Evolutionary conservation across 2,113 vertebrate genomes (phyloP).

Genomic region (Xiphorhynchus elegans): DNA sequence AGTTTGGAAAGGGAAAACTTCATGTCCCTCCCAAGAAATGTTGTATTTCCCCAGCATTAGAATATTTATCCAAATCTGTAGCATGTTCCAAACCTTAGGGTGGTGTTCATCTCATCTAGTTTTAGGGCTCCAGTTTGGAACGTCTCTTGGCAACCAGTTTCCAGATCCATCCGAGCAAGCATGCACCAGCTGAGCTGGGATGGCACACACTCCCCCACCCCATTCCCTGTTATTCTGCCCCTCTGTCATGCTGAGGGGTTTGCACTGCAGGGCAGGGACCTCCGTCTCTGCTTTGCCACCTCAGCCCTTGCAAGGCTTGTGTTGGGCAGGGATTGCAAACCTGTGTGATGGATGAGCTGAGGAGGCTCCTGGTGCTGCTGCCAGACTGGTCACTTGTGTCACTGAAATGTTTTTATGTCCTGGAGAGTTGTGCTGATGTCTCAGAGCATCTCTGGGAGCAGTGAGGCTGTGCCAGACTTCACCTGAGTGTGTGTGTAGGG

Average conservation of each 20-base stretch:
- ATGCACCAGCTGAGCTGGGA: neutral
- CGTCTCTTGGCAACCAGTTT: neutral
- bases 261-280: fast-evolving
- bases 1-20: neutral
- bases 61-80: neutral
- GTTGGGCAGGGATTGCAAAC: neutral
- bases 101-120: neutral
- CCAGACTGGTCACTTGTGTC: neutral
- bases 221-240: fast-evolving
- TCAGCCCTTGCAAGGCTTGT: neutral
- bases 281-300: fast-evolving
- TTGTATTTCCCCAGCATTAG: neutral
- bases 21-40: neutral
- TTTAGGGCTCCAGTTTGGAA: neutral
- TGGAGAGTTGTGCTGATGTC: neutral
- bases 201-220: too few species aligned
- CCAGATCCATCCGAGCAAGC: neutral
- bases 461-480: neutral
- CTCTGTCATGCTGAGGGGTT: fast-evolving
- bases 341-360: neutral
- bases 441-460: neutral
- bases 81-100: neutral
- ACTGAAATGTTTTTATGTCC: neutral
- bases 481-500: neutral
- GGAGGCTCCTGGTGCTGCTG: neutral